phyloP scores from a whole-genome alignment of 2,888 invertebrate species.

The Microctonus aethiopoides region DNA sequence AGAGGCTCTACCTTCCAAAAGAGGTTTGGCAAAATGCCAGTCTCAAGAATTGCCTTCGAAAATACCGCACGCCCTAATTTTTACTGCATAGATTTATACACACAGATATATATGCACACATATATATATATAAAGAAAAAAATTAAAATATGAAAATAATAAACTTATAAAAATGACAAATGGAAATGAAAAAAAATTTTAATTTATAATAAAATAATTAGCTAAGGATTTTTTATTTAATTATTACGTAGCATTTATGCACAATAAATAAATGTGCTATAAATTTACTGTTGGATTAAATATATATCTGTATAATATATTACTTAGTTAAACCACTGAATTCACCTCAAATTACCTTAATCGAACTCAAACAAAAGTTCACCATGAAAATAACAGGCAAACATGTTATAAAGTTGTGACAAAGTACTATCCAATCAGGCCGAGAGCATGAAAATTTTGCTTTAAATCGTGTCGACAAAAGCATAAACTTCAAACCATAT shows the following conservation, averaged over 20 bases:
- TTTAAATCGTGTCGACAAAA: too few species aligned
- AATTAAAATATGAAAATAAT: not conserved
- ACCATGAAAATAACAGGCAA: not conserved
- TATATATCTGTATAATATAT: not conserved
- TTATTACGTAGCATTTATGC: too few species aligned
- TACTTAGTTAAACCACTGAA: not conserved
- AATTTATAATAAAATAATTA: too few species aligned
- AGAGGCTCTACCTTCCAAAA: constrained; percentile 24
- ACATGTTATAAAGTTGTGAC: not conserved
- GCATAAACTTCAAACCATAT: too few species aligned
- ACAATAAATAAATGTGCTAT: too few species aligned
- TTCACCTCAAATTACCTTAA: not conserved
- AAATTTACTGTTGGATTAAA: too few species aligned
- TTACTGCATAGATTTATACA: constrained; percentile 39
- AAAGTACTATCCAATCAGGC: not conserved
- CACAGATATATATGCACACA: too few species aligned
- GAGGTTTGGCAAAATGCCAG: constrained; percentile 47
- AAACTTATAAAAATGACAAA: not conserved
- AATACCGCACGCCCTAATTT: constrained; percentile 41
- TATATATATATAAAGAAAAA: too few species aligned
- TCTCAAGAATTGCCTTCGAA: constrained; percentile 46
- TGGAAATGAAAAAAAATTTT: not conserved
- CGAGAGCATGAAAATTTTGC: constrained; percentile 2
- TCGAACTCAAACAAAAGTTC: not conserved
- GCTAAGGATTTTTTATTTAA: too few species aligned